Base-by-base conservation (phyloP, 2,797 vertebrate species). In the Sebastiscus tertius region DNA sequence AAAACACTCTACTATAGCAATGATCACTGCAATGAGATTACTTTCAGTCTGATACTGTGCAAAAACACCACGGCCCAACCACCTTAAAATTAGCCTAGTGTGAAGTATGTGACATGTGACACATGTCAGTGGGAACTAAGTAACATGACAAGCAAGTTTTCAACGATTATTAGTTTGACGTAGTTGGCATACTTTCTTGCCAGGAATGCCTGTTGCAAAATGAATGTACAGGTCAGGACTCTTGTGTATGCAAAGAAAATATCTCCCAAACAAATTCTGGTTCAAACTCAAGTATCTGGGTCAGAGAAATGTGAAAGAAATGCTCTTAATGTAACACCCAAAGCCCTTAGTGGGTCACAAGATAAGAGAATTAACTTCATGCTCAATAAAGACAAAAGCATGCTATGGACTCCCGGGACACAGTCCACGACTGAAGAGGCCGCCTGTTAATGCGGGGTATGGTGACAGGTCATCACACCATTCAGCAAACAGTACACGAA, bases 401-500 rank as follows among this genome's bases (percentile, higher is more conserved):
- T 24, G 52, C 46, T 6, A 8, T 49, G 46, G 55, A 49, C 46
- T 72, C 46, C 68, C 2, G 31, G 83, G 72, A 70, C 83, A 74
- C 67, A 81, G 77, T 83, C 71, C 49, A 86, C 42, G 22, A 55
- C 18, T 39, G 14, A 60, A 49, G 31, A 46, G 58, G 49, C 18
- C 16, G 54, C 61, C 34, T 31, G 52, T 75, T 64, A 75, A 27
- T 33, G 61, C 20, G 63, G 81, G 70, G 49, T 80, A 80, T 29
- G 55, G 54, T 82, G 69, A 88, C 82, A 89, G 83, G 88, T 87
- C 75, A 74, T 20, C 33, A 26, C 29, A 75, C 42, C 75, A 72
- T 83, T 87, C 55, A 82, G 64, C 80, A 92, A 90, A 92, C 78
- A 85, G 29, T 33, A 60, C 63, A 72, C 74, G 79, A 42, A 82